Evolutionary conservation across 2,888 invertebrate species (phyloP).

Genomic region (Myathropa florea): DNA sequence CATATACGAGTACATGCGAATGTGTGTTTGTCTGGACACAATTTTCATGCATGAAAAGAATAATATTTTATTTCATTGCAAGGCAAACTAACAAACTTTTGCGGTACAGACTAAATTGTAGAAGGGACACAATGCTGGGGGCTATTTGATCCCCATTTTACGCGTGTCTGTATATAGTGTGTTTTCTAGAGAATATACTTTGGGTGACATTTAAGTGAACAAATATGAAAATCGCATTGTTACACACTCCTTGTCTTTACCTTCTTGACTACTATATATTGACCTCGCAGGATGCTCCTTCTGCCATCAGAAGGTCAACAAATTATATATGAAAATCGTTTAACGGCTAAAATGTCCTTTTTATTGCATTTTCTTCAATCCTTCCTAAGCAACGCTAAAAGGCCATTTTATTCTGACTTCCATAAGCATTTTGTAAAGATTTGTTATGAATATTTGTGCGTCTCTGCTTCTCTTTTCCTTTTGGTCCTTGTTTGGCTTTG

Average conservation of each 20-base stretch:
- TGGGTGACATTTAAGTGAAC: constrained; percentile 47
- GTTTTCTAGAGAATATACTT: constrained; percentile 7
- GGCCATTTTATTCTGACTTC: constrained; percentile 49
- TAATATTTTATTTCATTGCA: constrained; percentile 40
- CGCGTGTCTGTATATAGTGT: constrained; percentile 3
- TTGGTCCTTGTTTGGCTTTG: constrained; percentile 2
- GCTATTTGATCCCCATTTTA: constrained; percentile 42
- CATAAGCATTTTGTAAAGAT: constrained; percentile 56
- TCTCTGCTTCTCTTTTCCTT: not conserved
- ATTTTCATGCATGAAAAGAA: constrained; percentile 41
- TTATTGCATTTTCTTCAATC: constrained; percentile 47
- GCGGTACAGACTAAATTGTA: constrained; percentile 1
- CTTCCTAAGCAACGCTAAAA: constrained; percentile 43
- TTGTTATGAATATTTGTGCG: constrained; percentile 59
- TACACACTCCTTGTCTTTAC: not conserved
- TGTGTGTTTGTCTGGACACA: not conserved
- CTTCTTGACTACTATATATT: not conserved
- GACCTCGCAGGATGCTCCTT: not conserved
- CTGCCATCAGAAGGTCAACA: constrained; percentile 60
- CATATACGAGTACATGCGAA: not conserved
- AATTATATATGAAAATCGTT: constrained; percentile 60
- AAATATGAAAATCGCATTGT: constrained; percentile 62
- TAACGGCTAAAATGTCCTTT: constrained; percentile 63
- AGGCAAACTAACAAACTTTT: constrained; percentile 30
- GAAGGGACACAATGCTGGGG: constrained; percentile 35